These are phyloP conservation scores for Apaloderma vittatum DNA, from an alignment of 2,113 vertebrate genomes.

Conservation along the genomic window DNA sequence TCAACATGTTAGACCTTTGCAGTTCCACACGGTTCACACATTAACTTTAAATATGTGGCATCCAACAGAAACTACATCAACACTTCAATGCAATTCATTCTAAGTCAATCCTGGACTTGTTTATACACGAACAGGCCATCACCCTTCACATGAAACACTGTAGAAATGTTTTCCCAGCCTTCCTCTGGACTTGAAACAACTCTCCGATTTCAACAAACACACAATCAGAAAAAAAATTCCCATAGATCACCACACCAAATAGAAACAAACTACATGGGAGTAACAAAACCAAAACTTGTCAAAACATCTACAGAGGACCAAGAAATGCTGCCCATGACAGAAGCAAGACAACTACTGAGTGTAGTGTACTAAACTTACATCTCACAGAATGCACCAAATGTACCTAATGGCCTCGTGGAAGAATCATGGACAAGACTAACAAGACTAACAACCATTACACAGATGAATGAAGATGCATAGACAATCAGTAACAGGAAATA, in stretches of 20 bases:
- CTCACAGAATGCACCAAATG: not conserved
- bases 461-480: not conserved
- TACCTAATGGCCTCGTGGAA: not conserved
- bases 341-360: not conserved
- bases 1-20: not conserved
- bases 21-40: not conserved
- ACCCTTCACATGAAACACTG: not conserved
- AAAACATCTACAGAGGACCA: not conserved
- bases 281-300: not conserved
- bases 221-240: not conserved
- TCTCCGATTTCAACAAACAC: not conserved
- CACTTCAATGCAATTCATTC: not conserved
- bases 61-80: not conserved
- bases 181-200: not conserved
- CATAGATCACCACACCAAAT: not conserved
- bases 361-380: not conserved
- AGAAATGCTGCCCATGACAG: not conserved
- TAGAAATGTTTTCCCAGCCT: not conserved
- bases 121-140: not conserved
- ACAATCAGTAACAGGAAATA: not conserved
- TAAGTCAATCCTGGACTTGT: not conserved
- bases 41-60: not conserved
- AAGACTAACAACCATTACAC: not conserved
- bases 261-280: not conserved
- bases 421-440: not conserved